phyloP scores from a whole-genome alignment of 2,797 vertebrate genomes.

The Poecilia wingei region DNA sequence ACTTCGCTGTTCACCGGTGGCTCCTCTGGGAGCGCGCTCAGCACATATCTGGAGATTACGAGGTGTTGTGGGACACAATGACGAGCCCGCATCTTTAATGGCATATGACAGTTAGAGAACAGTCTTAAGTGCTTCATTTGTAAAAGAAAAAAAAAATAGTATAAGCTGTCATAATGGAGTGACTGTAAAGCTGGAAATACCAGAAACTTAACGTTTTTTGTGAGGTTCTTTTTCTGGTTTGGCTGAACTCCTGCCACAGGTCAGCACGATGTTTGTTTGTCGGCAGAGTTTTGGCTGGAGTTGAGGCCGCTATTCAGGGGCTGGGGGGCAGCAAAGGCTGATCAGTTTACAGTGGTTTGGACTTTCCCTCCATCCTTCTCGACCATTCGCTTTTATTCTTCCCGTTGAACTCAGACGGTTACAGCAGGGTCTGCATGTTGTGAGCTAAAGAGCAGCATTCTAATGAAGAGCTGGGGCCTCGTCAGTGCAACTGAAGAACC shows the following conservation, averaged over 20 bases:
- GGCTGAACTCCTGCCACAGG: conserved; percentile 69
- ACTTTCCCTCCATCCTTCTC: conserved; percentile 52
- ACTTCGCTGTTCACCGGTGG: conserved; percentile 69
- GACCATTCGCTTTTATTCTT: conserved; percentile 50
- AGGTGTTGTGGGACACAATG: conserved; percentile 65
- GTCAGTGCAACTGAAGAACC: conserved; percentile 55
- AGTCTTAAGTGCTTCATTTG: conserved; percentile 55
- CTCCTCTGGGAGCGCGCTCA: conserved; percentile 63
- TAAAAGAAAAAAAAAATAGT: conserved; percentile 32
- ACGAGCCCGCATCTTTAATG: conserved; percentile 64
- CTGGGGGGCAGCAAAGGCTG: conserved; percentile 22
- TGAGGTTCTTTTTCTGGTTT: conserved; percentile 52
- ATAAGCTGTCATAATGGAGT: conserved; percentile 45
- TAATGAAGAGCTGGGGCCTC: conserved; percentile 66
- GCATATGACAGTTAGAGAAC: conserved; percentile 63
- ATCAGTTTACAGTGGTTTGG: conserved; percentile 71
- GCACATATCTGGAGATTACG: conserved; percentile 58
- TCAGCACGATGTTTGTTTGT: conserved; percentile 66
- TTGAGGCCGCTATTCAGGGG: conserved; percentile 15
- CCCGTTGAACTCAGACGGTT: conserved; percentile 63
- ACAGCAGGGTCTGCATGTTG: conserved; percentile 67
- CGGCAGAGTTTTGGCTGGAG: conserved; percentile 22
- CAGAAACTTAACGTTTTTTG: conserved; percentile 41
- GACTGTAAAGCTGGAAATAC: conserved; percentile 32
- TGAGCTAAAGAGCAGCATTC: conserved; percentile 52